These are phyloP conservation scores for Phyllostomus hastatus DNA, from an alignment of 2,113 vertebrate species.

Conservation along the genomic window DNA sequence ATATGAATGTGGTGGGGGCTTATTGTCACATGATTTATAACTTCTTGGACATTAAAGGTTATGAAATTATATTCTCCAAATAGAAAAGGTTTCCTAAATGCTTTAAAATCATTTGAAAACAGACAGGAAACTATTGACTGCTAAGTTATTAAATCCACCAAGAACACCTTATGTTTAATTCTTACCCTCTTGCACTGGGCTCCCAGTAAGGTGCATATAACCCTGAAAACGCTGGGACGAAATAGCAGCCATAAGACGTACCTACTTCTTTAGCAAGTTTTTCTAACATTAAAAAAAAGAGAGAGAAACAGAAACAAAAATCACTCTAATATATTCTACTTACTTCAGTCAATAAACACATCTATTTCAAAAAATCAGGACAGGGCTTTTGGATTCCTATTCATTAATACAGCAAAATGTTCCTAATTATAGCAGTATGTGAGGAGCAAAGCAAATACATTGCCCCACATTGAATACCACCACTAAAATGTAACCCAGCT, in stretches of 20 bases:
- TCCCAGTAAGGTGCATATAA: constrained; percentile 99
- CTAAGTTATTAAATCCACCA: background rate
- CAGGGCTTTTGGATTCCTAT: background rate
- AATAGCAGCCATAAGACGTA: constrained; percentile 96
- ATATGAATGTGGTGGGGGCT: background rate
- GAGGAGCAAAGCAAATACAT: background rate
- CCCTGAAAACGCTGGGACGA: constrained; percentile 98
- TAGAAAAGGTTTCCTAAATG: background rate
- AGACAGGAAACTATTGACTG: background rate
- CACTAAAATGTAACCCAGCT: background rate
- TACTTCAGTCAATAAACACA: constrained; percentile 39
- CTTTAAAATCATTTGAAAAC: constrained; percentile 22
- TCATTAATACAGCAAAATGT: background rate
- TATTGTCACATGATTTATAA: background rate
- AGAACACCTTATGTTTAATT: constrained; percentile 25
- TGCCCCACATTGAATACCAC: background rate
- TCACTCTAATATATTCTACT: constrained; percentile 46
- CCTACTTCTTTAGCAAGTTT: constrained; percentile 92
- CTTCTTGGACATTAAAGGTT: background rate
- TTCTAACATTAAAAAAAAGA: constrained; percentile 81
- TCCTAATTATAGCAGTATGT: background rate
- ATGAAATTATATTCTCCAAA: background rate
- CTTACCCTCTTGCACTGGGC: constrained; percentile 97
- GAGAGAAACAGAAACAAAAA: constrained; percentile 1
- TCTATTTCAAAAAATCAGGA: background rate